phyloP scores from a whole-genome alignment of 2,888 invertebrate species.

The Pheosia tremula region DNA sequence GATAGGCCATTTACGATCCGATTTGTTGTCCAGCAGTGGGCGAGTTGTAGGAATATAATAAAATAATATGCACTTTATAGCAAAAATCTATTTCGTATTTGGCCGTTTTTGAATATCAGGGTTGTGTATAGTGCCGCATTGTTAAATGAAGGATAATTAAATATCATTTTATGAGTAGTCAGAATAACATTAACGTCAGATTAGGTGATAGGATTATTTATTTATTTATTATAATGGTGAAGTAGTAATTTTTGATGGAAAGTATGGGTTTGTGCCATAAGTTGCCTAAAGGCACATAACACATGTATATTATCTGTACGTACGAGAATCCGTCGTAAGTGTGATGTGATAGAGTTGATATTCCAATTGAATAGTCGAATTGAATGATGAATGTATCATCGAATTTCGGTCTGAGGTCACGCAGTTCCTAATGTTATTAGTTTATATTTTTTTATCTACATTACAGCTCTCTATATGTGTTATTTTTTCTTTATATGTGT shows the following conservation, averaged over 20 bases:
- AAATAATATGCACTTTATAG: too few species aligned
- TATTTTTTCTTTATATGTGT: background rate
- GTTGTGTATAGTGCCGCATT: slow-evolving; percentile 1
- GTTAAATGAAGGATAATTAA: background rate
- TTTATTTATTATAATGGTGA: too few species aligned
- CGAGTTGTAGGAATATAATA: too few species aligned
- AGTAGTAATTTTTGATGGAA: background rate
- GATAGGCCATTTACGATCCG: too few species aligned
- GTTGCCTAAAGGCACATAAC: background rate
- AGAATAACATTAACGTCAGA: too few species aligned
- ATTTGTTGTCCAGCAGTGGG: too few species aligned
- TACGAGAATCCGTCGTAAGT: background rate
- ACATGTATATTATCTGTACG: background rate
- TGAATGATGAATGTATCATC: background rate
- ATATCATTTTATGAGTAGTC: too few species aligned
- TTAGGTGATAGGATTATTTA: too few species aligned
- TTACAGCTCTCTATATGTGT: background rate
- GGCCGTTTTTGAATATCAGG: background rate
- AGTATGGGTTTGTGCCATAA: background rate
- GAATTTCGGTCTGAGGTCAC: background rate
- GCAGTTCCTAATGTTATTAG: slow-evolving; percentile 1
- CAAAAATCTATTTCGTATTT: too few species aligned
- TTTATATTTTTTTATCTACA: slow-evolving; percentile 11
- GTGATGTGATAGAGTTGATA: background rate
- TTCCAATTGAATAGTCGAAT: background rate